Conservation (phyloP, 2,888 invertebrate species). For the Megalurothrips usitatus region DNA sequence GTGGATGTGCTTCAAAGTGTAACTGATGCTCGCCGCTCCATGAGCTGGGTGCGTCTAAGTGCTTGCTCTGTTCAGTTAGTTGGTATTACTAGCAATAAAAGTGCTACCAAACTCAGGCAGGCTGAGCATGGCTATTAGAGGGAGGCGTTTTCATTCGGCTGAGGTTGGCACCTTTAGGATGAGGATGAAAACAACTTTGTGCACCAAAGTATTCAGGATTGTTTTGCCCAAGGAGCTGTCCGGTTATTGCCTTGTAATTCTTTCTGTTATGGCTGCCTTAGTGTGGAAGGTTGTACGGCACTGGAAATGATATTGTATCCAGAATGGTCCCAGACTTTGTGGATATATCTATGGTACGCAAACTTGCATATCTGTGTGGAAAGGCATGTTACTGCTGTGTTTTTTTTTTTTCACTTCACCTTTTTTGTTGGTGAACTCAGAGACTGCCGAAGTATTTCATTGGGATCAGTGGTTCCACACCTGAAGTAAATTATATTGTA, state of each 20-base stretch:
- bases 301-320: constrained; percentile 14
- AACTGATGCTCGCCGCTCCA: constrained; percentile 9
- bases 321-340: constrained; percentile 16
- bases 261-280: constrained; percentile 1
- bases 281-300: constrained; percentile 14
- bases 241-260: background rate
- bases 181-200: no score
- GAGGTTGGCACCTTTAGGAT: background rate
- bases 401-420: background rate
- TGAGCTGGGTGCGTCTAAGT: background rate
- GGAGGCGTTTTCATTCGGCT: background rate
- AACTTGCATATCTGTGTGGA: background rate
- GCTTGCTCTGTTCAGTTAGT: background rate
- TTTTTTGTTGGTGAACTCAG: background rate
- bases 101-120: background rate
- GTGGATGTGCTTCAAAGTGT: constrained; percentile 10
- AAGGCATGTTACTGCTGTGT: background rate
- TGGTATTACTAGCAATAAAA: background rate
- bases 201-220: no score
- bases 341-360: constrained; percentile 17
- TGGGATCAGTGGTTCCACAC: no score
- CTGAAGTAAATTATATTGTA: no score
- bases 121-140: background rate
- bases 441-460: background rate
- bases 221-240: no score